These are phyloP conservation scores for Alces alces DNA, from an alignment of 2,113 vertebrate genomes.

Conservation along the genomic window DNA sequence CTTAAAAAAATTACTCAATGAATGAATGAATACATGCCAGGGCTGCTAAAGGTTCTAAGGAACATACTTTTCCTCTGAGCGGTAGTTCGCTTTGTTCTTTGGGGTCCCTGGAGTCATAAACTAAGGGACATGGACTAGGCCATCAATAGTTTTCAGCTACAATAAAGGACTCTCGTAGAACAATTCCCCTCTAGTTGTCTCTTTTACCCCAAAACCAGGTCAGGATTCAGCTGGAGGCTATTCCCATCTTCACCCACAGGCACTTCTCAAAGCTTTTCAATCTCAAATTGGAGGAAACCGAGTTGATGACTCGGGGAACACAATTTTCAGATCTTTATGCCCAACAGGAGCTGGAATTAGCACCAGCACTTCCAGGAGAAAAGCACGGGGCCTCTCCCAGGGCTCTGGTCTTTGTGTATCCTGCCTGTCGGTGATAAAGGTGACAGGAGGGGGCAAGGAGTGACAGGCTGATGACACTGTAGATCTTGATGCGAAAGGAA, in stretches of 20 bases:
- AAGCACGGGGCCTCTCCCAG: background rate
- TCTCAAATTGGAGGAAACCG: background rate
- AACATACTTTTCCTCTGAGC: background rate
- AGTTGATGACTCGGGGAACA: background rate
- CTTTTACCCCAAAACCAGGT: constrained; percentile 5
- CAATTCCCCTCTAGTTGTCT: background rate
- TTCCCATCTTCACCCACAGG: background rate
- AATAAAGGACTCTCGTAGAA: background rate
- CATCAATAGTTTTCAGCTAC: background rate
- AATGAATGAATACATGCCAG: background rate
- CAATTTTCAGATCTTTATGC: background rate
- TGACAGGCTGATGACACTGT: fast-evolving
- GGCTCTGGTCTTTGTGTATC: background rate
- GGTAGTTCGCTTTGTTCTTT: background rate
- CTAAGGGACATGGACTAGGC: background rate
- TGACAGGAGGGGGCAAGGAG: background rate
- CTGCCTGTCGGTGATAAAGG: background rate
- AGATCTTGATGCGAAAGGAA: fast-evolving
- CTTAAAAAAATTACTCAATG: background rate
- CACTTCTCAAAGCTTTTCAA: background rate
- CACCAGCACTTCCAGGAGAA: background rate
- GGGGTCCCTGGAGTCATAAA: background rate
- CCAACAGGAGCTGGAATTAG: background rate
- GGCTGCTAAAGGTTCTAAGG: background rate
- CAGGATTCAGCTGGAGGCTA: background rate